Evolutionary conservation across 2,797 vertebrate species (phyloP), one percentile per base, ranked within the genome.

Genomic region (Brotula barbata): DNA sequence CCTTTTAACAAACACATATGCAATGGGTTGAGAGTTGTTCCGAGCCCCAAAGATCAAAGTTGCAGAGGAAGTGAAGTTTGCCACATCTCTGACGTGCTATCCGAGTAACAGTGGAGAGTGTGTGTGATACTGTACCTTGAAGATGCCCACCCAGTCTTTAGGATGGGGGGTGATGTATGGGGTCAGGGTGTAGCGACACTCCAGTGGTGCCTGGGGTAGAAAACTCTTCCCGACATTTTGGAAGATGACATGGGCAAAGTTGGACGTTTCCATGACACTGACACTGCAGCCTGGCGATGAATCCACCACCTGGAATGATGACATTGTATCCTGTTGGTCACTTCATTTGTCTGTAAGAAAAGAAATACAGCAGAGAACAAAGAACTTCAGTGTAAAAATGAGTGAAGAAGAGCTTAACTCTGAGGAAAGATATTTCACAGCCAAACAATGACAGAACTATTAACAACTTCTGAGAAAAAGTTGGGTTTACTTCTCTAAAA

Each of bases 61-160:
- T 3, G 14, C 15, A 48, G 23, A 15, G 25, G 22, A 48, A n/a
- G 45, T 28, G 23, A 7, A 40, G 13, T 20, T 16, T 15, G 19
- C 15, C 31, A 21, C 64, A 55, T 53, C 41, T 68, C 52, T 67
- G 43, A 68, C 56, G 57, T 22, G 9, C n/a, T 9, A n/a, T 37
- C 31, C 58, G 33, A 52, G 41, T 49, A 33, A 58, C 6, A 68
- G 45, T 56, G 39, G 13, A 2, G 22, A 23, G 58, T 17, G 6
- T 40, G 51, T 51, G n/a, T n/a, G n/a, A n/a, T n/a, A 36, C 57
- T 83, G 84, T 91, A 98, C 97, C 96, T 98, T 98, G 84, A 98
- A 99, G 87, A 99, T 98, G 84, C 97, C 96, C 90, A 99, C 96
- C 97, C 96, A 99, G 82, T 99, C 97, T 88, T 98, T 98, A 41